Evolutionary conservation across 1,140 invertebrate genomes (phyloP), one percentile per base, ranked within the genome.

Genomic region (Pseudomyrmex concolor): DNA sequence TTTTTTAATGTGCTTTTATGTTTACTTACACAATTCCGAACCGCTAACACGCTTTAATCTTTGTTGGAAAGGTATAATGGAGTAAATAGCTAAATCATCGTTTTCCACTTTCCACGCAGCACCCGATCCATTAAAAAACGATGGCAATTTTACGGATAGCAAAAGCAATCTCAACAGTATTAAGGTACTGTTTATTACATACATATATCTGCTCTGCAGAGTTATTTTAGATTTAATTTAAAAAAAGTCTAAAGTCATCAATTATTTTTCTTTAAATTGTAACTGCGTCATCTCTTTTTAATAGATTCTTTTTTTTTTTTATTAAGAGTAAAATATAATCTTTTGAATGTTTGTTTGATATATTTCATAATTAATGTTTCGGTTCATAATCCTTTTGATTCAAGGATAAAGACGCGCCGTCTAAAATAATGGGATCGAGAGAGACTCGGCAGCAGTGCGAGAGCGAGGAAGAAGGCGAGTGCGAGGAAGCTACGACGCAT

Each of bases 391-490:
- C 8, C 82, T 85, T 84, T 91, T 93, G 43, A 85, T 90, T 62
- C 57, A 93, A 90, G 93, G 90, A 72, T 89, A 92, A 91, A 86
- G 90, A 90, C 45, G 64, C 45, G 5, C 76, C 70, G 55, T 86
- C 84, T 15, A 89, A 85, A 62, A 81, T 84, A 78, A 68, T 80
- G 66, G 84, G 70, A 83, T 86, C 88, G 84, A 93, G 88, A 92
- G 93, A 91, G 71, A 89, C 81, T 48, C 84, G 84, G 64, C 87
- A 91, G 83, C 90, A 93, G 67, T 95, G 93, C 64, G 94, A 94
- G 68, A 96, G 95, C 74, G 95, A 96, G 86, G 95, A 96, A 71
- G 95, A 96, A 90, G 96, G 95, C 80, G 95, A 95, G 76, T 94
- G 95, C 78, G 93, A 94, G 59, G 95, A 95, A 85, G 92, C 92